These are phyloP conservation scores for Diarsia dahlii DNA, from an alignment of 2,888 invertebrate genomes.

Conservation along the genomic window DNA sequence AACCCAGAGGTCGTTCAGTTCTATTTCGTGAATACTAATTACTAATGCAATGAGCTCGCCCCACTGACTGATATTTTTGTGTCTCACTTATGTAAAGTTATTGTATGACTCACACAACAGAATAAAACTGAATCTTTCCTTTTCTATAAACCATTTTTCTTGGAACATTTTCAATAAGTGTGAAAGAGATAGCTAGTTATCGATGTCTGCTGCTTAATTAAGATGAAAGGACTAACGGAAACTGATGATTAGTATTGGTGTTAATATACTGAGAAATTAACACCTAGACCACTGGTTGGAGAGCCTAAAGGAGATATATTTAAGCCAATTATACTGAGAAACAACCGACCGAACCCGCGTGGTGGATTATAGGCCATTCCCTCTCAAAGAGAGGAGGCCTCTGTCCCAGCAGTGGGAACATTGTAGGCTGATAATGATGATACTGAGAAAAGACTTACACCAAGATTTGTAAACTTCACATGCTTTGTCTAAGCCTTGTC, in stretches of 20 bases:
- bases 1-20: slow-evolving; percentile 12
- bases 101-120: slow-evolving; percentile 23
- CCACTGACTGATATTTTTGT: slow-evolving; percentile 30
- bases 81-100: not conserved
- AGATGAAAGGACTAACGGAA: not conserved
- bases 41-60: slow-evolving; percentile 35
- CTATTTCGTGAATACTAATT: slow-evolving; percentile 22
- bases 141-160: not conserved
- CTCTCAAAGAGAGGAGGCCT: no score
- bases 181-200: not conserved
- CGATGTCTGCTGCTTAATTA: slow-evolving; percentile 4
- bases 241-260: slow-evolving; percentile 4
- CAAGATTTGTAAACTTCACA: no score
- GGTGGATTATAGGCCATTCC: no score
- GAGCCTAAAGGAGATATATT: not conserved
- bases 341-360: no score
- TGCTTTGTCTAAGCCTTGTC: no score
- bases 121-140: slow-evolving; percentile 7
- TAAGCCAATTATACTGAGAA: no score
- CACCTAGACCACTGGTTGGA: not conserved
- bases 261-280: slow-evolving; percentile 9
- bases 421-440: no score
- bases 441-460: no score
- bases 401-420: no score
- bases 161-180: not conserved